Evolutionary conservation across 2,797 vertebrate species (phyloP).

Genomic region (Melanotaenia pygmaea): DNA sequence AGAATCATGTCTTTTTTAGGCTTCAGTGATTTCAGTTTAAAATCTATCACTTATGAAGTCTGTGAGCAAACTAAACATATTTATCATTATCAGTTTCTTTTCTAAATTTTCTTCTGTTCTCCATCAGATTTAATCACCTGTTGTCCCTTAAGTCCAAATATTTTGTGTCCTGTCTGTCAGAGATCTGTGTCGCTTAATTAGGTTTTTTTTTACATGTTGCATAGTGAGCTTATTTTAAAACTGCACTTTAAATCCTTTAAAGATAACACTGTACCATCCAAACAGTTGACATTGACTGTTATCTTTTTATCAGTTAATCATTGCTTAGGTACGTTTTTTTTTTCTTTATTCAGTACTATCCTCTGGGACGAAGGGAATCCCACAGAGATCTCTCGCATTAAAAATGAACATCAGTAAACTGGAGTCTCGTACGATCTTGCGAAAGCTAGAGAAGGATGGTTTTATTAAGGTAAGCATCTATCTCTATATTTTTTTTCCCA

Average conservation of each 20-base stretch:
- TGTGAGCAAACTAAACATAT: too few relatives aligned
- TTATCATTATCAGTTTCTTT: background rate
- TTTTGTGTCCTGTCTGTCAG: background rate
- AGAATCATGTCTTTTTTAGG: too few relatives aligned
- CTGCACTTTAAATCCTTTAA: background rate
- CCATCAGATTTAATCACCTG: background rate
- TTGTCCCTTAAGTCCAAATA: background rate
- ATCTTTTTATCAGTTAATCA: background rate
- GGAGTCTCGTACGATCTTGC: conserved; percentile 93
- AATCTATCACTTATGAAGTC: too few relatives aligned
- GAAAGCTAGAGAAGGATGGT: conserved; percentile 87
- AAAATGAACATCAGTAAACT: conserved; percentile 92
- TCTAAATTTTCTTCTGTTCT: background rate
- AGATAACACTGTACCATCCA: background rate
- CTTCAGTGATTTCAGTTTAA: too few relatives aligned
- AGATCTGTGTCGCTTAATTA: background rate
- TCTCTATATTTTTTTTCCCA: background rate
- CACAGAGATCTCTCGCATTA: conserved; percentile 84
- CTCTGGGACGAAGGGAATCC: conserved; percentile 89
- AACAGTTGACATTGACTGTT: background rate
- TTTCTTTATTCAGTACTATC: conserved; percentile 85
- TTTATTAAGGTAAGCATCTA: conserved; percentile 87
- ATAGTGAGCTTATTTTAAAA: background rate
- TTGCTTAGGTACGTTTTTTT: background rate
- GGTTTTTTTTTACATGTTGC: background rate